These are phyloP conservation scores for Fragum whitleyi DNA, from an alignment of 2,888 invertebrate species.

Conservation along the genomic window DNA sequence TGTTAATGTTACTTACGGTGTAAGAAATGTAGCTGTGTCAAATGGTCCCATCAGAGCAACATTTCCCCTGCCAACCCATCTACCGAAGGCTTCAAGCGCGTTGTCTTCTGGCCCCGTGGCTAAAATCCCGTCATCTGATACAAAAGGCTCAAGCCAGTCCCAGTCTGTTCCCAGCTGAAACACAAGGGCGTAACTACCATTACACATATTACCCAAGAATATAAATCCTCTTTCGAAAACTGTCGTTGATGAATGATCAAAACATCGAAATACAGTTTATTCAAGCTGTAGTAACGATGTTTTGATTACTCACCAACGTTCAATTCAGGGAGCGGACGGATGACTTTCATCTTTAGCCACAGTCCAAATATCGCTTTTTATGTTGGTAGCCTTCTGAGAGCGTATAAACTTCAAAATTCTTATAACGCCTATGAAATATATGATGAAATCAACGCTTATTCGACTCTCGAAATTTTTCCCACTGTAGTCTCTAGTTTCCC, in stretches of 20 bases:
- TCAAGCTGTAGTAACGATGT: too few relatives aligned
- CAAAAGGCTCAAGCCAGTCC: not conserved
- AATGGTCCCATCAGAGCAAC: not conserved
- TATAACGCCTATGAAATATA: too few relatives aligned
- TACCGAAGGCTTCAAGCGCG: not conserved
- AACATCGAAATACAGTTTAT: too few relatives aligned
- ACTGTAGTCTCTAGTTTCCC: too few relatives aligned
- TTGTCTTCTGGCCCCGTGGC: not conserved
- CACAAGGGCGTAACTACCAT: too few relatives aligned
- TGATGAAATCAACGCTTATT: too few relatives aligned
- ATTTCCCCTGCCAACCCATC: not conserved
- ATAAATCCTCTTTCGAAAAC: too few relatives aligned
- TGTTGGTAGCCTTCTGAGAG: not conserved
- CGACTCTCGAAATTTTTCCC: too few relatives aligned
- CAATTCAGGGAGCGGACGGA: not conserved
- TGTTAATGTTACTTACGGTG: not conserved
- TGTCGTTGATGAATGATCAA: too few relatives aligned
- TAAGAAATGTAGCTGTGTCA: slow-evolving; percentile 1
- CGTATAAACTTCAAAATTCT: not conserved
- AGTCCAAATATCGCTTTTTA: too few relatives aligned
- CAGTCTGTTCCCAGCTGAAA: slow-evolving; percentile 5
- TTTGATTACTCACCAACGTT: not conserved
- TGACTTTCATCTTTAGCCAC: not conserved
- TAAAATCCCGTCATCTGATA: not conserved
- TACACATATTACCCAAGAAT: too few relatives aligned